Evolutionary conservation across 1,140 invertebrate species (phyloP), one percentile per base, ranked within the genome.

Genomic region (Macrocentrus cingulum): DNA sequence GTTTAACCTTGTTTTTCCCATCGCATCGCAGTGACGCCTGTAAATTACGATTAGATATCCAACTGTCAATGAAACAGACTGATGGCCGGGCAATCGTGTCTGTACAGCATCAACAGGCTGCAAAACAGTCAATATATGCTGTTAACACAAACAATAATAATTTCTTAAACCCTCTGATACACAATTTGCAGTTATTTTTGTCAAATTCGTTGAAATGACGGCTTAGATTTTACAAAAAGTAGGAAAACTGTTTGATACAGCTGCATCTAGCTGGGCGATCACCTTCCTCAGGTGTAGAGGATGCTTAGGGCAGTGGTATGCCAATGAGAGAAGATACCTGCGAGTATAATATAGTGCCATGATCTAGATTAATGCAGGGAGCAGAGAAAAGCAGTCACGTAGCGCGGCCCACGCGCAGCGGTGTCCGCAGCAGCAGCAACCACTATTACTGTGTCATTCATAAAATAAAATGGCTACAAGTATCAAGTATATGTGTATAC

Each of bases 341-440:
- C 18, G 49, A 34, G 37, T 56, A 56, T 66, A 65, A 68, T 69
- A 68, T 70, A 71, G 64, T 68, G 63, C 61, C 61, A 64, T 69
- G 72, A 75, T 77, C 73, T 70, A 75, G 71, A 77, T 77, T 75
- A 76, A 75, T 75, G 73, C 63, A 55, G 56, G 36, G 59, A 54
- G 60, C 56, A 29, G 34, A 54, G 41, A 46, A 64, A 60, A 65
- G 60, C 56, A 65, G 67, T 65, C 66, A 66, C 67, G 64, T 66
- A 67, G 32, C 60, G 37, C 67, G 59, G 66, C 71, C 67, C 63
- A 71, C 71, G 68, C 69, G 53, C 63, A 62, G 56, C 61, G 63
- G 65, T 66, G 64, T 64, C 60, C 66, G 49, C 36, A 19, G 61
- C 62, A 65, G 64, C 56, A 49, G 57, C 58, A 61, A 46, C 37